A percentile compares a stretch with the other conserved stretches of the same genome.
These are phyloP conservation scores for Chiloscyllium punctatum DNA, from an alignment of 2,797 vertebrate species.

Conservation along the genomic window DNA sequence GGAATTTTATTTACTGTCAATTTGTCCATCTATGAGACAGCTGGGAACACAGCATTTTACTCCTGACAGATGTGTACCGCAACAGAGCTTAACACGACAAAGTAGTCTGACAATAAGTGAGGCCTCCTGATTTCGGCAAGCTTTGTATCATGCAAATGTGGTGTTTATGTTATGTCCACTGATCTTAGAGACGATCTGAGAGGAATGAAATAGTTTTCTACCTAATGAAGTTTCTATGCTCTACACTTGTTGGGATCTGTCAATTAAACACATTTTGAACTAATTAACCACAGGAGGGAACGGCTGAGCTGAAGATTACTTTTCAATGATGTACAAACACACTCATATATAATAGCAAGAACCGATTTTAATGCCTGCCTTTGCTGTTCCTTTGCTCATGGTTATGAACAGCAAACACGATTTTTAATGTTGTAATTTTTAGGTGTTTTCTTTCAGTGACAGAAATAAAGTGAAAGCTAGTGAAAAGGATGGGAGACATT, in stretches of 20 bases:
- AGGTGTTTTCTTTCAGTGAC: not conserved
- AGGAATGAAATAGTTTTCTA: not conserved
- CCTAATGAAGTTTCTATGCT: not conserved
- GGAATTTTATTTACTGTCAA: not conserved
- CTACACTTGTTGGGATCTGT: not conserved
- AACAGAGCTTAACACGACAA: not conserved
- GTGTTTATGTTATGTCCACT: not conserved
- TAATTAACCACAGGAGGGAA: not conserved
- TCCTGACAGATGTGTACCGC: not conserved
- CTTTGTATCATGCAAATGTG: not conserved
- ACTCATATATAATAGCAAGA: not conserved
- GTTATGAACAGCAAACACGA: not conserved
- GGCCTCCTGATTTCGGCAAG: not conserved
- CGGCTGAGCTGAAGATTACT: conserved; percentile 7
- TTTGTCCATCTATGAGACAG: conserved; percentile 6
- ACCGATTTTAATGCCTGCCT: not conserved
- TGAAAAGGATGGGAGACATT: not conserved
- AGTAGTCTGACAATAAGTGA: not conserved
- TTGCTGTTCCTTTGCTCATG: not conserved
- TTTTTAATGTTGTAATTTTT: not conserved
- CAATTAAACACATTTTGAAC: not conserved
- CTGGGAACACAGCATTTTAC: not conserved
- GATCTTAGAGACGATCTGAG: not conserved
- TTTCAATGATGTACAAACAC: not conserved
- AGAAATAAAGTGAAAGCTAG: not conserved